Evolutionary conservation across 2,113 vertebrate genomes (phyloP).

Genomic region (Caranx melampygus): DNA sequence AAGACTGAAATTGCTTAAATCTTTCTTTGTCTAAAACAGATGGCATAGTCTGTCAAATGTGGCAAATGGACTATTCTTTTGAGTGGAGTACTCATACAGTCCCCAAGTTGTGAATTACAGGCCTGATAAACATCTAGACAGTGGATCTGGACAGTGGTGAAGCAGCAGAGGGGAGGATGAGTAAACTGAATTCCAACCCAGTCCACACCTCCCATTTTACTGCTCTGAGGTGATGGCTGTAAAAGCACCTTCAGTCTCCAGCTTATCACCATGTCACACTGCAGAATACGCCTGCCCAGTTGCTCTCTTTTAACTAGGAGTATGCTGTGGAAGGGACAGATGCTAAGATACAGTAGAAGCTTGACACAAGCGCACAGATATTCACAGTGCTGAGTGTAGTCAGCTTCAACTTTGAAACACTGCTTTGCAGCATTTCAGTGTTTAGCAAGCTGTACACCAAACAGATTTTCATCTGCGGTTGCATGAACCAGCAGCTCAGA

Average conservation of each 20-base stretch:
- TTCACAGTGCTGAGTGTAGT: neutral
- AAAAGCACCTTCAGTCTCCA: neutral
- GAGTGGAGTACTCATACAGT: constrained; percentile 4
- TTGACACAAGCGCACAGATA: constrained; percentile 1
- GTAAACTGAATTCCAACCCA: neutral
- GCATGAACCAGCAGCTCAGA: constrained; percentile 49
- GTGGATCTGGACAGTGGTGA: neutral
- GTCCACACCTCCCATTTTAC: neutral
- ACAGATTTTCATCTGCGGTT: constrained; percentile 22
- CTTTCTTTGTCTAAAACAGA: neutral
- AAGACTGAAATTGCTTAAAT: neutral
- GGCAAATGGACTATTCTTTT: neutral
- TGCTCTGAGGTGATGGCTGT: neutral
- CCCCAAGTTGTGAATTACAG: neutral
- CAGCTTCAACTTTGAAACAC: constrained; percentile 22
- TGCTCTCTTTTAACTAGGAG: neutral
- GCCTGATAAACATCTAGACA: neutral
- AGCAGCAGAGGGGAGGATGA: neutral
- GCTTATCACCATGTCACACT: too few relatives aligned
- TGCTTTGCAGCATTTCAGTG: constrained; percentile 14
- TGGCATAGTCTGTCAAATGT: neutral
- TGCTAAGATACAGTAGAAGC: neutral
- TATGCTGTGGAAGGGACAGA: neutral
- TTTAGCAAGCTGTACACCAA: constrained; percentile 1
- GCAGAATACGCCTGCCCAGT: too few relatives aligned